A percentile compares a stretch with the other conserved stretches of the same genome.
Evolutionary conservation across 1,140 invertebrate species (phyloP).

Genomic region (Drosophila watanabei): DNA sequence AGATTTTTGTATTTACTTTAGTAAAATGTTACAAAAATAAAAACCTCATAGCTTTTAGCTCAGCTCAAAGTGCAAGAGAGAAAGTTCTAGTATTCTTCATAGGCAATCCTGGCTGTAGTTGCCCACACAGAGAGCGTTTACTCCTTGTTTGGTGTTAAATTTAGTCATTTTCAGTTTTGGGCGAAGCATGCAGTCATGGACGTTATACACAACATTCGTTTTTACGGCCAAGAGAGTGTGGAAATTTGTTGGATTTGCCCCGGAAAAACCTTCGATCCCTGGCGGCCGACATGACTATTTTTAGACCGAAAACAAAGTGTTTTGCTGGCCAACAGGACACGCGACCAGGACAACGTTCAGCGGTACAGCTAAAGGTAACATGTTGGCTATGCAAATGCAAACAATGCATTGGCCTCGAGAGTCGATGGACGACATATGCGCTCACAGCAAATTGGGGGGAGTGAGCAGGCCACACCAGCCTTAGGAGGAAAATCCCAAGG

Average conservation of each 20-base stretch:
- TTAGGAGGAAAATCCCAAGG: constrained; percentile 16
- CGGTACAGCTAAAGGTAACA: constrained; percentile 25
- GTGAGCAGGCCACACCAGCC: background rate
- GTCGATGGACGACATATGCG: constrained; percentile 65
- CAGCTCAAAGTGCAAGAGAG: background rate
- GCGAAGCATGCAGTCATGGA: constrained; percentile 17
- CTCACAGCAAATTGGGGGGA: constrained; percentile 10
- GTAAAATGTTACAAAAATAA: background rate
- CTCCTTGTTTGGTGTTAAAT: constrained; percentile 29
- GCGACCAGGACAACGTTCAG: constrained; percentile 37
- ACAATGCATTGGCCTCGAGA: constrained; percentile 72
- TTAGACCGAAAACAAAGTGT: constrained; percentile 62
- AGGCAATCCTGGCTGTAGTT: background rate
- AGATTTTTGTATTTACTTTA: background rate
- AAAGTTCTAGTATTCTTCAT: background rate
- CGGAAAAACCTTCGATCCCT: constrained; percentile 44
- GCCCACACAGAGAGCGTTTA: background rate
- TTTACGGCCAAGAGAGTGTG: constrained; percentile 24
- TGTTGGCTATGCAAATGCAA: constrained; percentile 67
- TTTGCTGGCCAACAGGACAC: constrained; percentile 52
- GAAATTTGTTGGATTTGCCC: constrained; percentile 56
- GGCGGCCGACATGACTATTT: constrained; percentile 56
- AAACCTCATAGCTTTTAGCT: too few species aligned
- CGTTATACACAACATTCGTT: constrained; percentile 41
- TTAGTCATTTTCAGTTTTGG: constrained; percentile 40